Evolutionary conservation across 2,113 vertebrate genomes (phyloP).

Genomic region (Tauraco erythrolophus): DNA sequence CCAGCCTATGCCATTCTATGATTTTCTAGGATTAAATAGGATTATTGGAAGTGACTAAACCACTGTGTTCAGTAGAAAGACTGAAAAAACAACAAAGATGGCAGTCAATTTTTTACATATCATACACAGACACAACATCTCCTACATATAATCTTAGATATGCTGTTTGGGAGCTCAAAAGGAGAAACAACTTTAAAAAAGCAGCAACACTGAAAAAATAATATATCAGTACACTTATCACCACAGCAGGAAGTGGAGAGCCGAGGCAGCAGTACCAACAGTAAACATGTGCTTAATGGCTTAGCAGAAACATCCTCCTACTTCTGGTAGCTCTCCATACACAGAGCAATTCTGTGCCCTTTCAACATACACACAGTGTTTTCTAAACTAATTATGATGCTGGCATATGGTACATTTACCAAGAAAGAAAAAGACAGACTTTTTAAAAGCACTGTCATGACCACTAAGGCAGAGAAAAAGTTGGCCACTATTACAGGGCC

Average conservation of each 20-base stretch:
- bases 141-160: not conserved
- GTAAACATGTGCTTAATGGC: not conserved
- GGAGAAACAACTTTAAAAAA: not conserved
- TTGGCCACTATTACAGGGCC: not conserved
- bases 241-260: not conserved
- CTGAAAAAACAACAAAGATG: not conserved
- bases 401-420: constrained; percentile 12
- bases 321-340: not conserved
- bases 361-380: not conserved
- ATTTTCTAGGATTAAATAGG: too few species aligned
- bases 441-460: not conserved
- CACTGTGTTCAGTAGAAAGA: not conserved
- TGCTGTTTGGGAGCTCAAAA: not conserved
- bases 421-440: not conserved
- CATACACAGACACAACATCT: not conserved
- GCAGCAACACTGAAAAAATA: not conserved
- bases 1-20: too few species aligned
- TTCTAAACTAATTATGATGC: not conserved
- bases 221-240: not conserved
- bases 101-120: not conserved
- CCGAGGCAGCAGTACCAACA: not conserved
- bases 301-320: not conserved
- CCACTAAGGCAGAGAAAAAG: not conserved
- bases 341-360: not conserved
- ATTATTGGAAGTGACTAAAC: not conserved